Evolutionary conservation across 2,113 vertebrate species (phyloP).

Genomic region (Pithys albifrons): DNA sequence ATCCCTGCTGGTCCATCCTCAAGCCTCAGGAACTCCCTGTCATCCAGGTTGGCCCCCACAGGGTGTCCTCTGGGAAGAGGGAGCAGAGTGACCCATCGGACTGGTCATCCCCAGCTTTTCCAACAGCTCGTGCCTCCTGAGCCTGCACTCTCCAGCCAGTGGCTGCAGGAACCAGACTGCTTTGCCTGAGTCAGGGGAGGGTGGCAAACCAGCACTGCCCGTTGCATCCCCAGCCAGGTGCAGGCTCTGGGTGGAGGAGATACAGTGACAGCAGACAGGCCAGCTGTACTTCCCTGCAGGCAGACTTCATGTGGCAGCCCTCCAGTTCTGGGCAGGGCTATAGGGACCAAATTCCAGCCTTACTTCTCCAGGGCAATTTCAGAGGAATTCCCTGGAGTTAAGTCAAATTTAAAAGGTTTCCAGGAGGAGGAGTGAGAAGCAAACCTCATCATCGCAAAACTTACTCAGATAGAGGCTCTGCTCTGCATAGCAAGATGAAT

Average conservation of each 20-base stretch:
- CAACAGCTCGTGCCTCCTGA: not conserved
- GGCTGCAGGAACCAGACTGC: fast-evolving
- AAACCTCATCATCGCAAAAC: not conserved
- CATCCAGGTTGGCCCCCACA: fast-evolving
- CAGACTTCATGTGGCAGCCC: not conserved
- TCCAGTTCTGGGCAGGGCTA: not conserved
- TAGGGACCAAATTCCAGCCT: not conserved
- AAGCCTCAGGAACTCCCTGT: not conserved
- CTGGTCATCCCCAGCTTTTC: not conserved
- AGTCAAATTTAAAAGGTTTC: constrained; percentile 11
- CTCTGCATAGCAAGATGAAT: not conserved
- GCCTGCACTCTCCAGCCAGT: not conserved
- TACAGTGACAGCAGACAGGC: not conserved
- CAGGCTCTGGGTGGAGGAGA: not conserved
- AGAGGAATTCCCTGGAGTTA: not conserved
- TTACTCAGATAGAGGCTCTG: not conserved
- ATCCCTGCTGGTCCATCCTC: not conserved
- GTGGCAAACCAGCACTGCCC: not conserved
- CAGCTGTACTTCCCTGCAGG: not conserved
- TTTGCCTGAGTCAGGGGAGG: not conserved
- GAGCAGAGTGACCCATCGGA: not conserved
- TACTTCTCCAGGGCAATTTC: not conserved
- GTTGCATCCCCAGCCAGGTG: fast-evolving
- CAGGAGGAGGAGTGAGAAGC: not conserved
- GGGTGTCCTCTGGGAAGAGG: not conserved